Conservation (phyloP, 2,113 vertebrate genomes). For the Phylloscopus whistleri region DNA sequence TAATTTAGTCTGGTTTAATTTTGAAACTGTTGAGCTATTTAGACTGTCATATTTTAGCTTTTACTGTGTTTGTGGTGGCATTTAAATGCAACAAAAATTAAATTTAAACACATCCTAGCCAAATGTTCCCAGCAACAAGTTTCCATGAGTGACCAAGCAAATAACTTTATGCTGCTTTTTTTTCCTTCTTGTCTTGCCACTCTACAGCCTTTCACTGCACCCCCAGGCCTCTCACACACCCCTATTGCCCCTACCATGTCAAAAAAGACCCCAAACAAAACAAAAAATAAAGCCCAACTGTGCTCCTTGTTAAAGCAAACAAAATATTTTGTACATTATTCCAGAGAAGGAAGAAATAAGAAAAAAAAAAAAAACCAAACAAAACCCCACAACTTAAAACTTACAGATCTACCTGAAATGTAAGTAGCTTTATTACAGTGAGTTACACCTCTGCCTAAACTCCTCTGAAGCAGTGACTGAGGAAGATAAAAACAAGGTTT, state of each 20-base stretch:
- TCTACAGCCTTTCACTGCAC: background rate
- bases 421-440: background rate
- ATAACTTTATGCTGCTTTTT: background rate
- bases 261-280: background rate
- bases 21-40: background rate
- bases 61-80: conserved; percentile 13
- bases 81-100: conserved; percentile 33
- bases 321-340: background rate
- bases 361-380: background rate
- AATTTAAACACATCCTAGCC: background rate
- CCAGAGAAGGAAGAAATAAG: background rate
- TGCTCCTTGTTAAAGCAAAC: background rate
- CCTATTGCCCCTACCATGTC: background rate
- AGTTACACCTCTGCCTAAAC: background rate
- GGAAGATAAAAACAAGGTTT: background rate
- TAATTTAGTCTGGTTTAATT: background rate
- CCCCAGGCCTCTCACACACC: background rate
- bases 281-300: background rate
- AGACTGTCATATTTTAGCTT: background rate
- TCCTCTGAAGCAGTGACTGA: background rate
- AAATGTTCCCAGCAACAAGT: background rate
- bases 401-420: background rate
- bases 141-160: background rate
- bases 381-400: background rate
- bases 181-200: background rate